A percentile compares a stretch with the other conserved stretches of the same genome.
These are phyloP conservation scores for Zosterops hypoxanthus DNA, from an alignment of 2,113 vertebrate genomes.

Conservation along the genomic window DNA sequence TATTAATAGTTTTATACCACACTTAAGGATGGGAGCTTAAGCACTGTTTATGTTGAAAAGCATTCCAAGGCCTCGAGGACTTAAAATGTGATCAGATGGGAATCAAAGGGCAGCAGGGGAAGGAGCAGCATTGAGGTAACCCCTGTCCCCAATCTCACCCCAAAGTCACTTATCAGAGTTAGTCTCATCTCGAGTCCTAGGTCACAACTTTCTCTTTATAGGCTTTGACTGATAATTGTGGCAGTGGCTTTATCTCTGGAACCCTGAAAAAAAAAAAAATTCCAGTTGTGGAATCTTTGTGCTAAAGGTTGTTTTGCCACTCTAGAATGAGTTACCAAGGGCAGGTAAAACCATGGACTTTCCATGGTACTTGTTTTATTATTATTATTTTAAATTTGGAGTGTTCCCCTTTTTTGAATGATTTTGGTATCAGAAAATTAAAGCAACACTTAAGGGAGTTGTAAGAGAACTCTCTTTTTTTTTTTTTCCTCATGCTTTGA, in stretches of 20 bases:
- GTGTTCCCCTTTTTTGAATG: not conserved
- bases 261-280: not conserved
- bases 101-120: not conserved
- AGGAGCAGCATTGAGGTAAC: not conserved
- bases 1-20: not conserved
- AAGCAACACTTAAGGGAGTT: not conserved
- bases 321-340: not conserved
- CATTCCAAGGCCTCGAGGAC: not conserved
- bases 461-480: not conserved
- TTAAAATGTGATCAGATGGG: not conserved
- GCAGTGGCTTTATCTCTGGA: not conserved
- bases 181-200: not conserved
- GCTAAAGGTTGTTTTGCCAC: not conserved
- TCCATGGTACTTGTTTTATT: not conserved
- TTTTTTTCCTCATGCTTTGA: not conserved
- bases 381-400: not conserved
- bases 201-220: not conserved
- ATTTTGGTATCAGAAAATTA: not conserved
- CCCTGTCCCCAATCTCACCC: not conserved
- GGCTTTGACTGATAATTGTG: not conserved
- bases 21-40: not conserved
- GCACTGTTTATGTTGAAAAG: slow-evolving; percentile 9
- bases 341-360: not conserved
- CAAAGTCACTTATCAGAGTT: fast-evolving
- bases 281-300: not conserved